Evolutionary conservation across 1,140 invertebrate species (phyloP), one percentile per base, ranked within the genome.

Genomic region (Calycopis cecrops): DNA sequence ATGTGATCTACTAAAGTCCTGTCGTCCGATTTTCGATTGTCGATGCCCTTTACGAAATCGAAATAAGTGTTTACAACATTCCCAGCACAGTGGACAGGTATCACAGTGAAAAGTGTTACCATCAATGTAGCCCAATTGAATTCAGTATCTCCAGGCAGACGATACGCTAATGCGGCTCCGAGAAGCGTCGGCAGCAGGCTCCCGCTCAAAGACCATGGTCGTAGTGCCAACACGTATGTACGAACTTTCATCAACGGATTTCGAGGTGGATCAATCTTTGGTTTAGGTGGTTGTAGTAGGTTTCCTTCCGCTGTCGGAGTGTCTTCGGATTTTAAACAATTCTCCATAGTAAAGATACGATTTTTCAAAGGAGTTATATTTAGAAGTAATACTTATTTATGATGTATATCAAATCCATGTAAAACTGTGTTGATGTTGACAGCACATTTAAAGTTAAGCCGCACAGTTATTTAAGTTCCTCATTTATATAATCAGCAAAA

Each of bases 61-160:
- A 94, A 98, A 80, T 98, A 98, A 0, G 97, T 98, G 77, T 99
- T 98, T 0, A 99, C 97, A n/a, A 98, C 92, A 87, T 98, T 98
- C 35, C 97, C 97, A 53, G 97, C 97, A 48, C 96, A 96, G 80
- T 98, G 97, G 2, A 98, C 97, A 11, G 94, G 96, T 49, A 98
- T 88, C 7, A 97, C 92, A 1, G 95, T 97, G 44, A 96, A 91
- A 17, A 95, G 86, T 0, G 96, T 97, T 0, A 97, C 85, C 8
- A 97, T 66, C 55, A 97, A 90, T 3, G 94, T 94, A 38, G 94
- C 74, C 79, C 94, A 90, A 71, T 92, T 96, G 73, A 98, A 97
- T 47, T 93, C 90, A 38, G 88, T 91, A 1, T 91, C 72, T 67
- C 91, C 89, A 18, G 91, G 90, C 37, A 92, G 86, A 72, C 97